A percentile compares a stretch with the other conserved stretches of the same genome.
These are phyloP conservation scores for Schizothorax lantsangensis DNA, from an alignment of 2,797 vertebrate genomes.

Conservation along the genomic window DNA sequence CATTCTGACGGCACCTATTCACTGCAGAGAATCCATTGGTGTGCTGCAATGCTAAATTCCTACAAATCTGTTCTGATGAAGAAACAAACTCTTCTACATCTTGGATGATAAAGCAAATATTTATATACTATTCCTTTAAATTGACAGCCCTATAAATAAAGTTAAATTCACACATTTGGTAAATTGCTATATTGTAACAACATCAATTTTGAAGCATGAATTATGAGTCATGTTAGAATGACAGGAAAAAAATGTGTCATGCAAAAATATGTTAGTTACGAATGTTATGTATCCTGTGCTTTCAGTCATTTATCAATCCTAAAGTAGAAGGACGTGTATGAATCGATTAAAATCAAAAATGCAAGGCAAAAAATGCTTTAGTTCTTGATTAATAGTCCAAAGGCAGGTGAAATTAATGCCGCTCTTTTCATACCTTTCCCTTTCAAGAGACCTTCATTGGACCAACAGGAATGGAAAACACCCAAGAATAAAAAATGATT, in stretches of 20 bases:
- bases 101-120: not conserved
- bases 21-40: not conserved
- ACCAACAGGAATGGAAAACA: conserved; percentile 72
- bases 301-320: not conserved
- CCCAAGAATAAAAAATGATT: conserved; percentile 72
- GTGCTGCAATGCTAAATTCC: not conserved
- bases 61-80: not conserved
- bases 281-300: not conserved
- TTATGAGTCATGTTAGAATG: not conserved
- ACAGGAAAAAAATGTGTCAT: not conserved
- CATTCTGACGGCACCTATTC: not conserved
- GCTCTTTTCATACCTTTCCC: conserved; percentile 81
- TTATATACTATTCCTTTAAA: not conserved
- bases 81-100: not conserved
- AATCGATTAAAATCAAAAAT: conserved; percentile 66
- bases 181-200: not conserved
- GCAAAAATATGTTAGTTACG: not conserved
- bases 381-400: conserved; percentile 38
- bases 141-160: not conserved
- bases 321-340: conserved; percentile 32
- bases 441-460: conserved; percentile 81
- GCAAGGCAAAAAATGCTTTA: conserved; percentile 47
- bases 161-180: not conserved
- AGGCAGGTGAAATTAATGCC: conserved; percentile 30
- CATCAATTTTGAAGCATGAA: not conserved